Base-by-base conservation (phyloP, 2,888 invertebrate species). In the Melieria omissa region DNA sequence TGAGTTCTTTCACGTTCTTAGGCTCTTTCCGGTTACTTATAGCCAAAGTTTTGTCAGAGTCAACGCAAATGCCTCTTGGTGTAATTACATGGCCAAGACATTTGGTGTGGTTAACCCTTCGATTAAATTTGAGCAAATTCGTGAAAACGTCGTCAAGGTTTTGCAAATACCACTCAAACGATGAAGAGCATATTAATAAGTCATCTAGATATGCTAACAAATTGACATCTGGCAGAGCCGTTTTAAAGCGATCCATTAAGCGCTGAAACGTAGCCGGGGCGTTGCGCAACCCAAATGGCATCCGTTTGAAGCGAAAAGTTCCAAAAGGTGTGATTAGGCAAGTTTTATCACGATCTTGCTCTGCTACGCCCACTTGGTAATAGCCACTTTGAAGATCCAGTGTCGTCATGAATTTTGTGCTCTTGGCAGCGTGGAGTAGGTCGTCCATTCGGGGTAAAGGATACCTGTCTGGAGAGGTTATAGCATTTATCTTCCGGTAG, bases 1-100 rank as follows among this genome's bases (percentile, higher is more conserved):
- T n/a, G 1, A 73, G 10, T 45, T 81, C 78, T 58, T 80, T 80
- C 4, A 80, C 14, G 45, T 80, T 81, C 41, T 67, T 46, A 0
- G 77, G 78, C 47, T 45, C 52, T 58, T 55, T 65, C 16, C 16
- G 16, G 16, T 16, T 16, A 16, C 16, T 4, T 14, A 62, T 45
- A 14, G 45, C 62, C 5, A 45, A n/a, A 44, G 45, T 45, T 1
- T 62, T 62, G 7, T 62, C n/a, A 14, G 62, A 14, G 45, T 62
- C 62, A 12, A 62, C 62, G 14, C 12, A 12, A 8, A 64, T 49
- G 29, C 29, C 44, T 8, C 10, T 42, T 47, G 29, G 9, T 16
- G 47, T 49, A 7, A 64, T 47, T 16, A 64, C 42, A 42, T 49
- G 52, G 16, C 62, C 62, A 12, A 62, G 47, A 16, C 16, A 16